Evolutionary conservation across 2,888 invertebrate genomes (phyloP).

Genomic region (Andrena hattorfiana): DNA sequence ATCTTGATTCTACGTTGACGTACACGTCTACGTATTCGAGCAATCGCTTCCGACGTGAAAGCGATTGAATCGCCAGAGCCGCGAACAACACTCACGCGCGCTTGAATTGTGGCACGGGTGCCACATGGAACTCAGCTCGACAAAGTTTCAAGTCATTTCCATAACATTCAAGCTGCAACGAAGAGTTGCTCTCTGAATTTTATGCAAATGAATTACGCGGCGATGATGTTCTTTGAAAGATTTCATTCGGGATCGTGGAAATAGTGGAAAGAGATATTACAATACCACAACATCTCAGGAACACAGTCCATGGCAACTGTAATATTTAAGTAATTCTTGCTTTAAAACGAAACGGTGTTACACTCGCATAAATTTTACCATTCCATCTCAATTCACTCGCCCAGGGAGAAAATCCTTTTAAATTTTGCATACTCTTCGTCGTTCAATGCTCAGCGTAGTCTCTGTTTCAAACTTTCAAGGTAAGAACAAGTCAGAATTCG

Average conservation of each 20-base stretch:
- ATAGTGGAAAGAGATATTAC: not conserved
- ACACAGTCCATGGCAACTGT: too few species aligned
- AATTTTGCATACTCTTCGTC: not conserved
- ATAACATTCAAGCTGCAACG: slow-evolving; percentile 45
- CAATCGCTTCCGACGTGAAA: slow-evolving; percentile 11
- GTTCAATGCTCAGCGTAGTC: not conserved
- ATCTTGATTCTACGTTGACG: not conserved
- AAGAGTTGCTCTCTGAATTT: slow-evolving; percentile 31
- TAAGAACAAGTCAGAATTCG: not conserved
- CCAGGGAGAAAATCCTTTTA: not conserved
- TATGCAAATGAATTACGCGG: slow-evolving; percentile 50
- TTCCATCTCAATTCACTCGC: not conserved
- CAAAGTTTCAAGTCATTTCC: slow-evolving; percentile 57
- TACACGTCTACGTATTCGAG: not conserved
- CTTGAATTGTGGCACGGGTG: slow-evolving; percentile 20
- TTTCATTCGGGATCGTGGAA: slow-evolving; percentile 3
- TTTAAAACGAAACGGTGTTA: not conserved
- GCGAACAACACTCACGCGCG: slow-evolving; percentile 29
- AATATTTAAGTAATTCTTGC: not conserved
- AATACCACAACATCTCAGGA: not conserved
- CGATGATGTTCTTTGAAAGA: slow-evolving; percentile 31
- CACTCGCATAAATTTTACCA: not conserved
- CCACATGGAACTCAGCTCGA: slow-evolving; percentile 27
- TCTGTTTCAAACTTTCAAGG: not conserved
- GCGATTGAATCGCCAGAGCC: slow-evolving; percentile 28